Evolutionary conservation across 2,797 vertebrate species (phyloP).

Genomic region (Holocentrus rufus): DNA sequence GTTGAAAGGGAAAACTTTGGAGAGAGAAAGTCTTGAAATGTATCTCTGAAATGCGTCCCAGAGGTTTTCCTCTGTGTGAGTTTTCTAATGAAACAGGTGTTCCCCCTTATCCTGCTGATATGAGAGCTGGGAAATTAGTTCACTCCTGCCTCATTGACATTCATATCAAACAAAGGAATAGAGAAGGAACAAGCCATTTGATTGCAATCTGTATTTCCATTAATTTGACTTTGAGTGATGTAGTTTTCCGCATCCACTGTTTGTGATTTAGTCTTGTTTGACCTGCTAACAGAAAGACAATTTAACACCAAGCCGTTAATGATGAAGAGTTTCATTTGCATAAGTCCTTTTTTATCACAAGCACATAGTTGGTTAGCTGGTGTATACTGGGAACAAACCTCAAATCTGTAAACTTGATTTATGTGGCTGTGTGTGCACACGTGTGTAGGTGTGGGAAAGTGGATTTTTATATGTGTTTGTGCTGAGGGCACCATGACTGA

Average conservation of each 20-base stretch:
- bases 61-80: constrained; percentile 51
- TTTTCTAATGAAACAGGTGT: constrained; percentile 70
- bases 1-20: constrained; percentile 29
- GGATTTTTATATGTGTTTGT: background rate
- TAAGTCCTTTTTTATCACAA: background rate
- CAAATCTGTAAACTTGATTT: background rate
- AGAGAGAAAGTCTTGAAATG: constrained; percentile 40
- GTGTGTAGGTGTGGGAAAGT: too few relatives aligned
- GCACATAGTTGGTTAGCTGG: background rate
- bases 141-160: constrained; percentile 65
- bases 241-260: constrained; percentile 29
- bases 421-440: too few relatives aligned
- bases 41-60: constrained; percentile 52
- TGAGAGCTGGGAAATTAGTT: constrained; percentile 65
- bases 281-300: constrained; percentile 32
- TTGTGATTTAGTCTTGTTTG: constrained; percentile 55
- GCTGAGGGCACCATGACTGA: background rate
- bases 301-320: constrained; percentile 43
- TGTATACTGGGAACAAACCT: constrained; percentile 5
- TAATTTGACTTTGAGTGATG: constrained; percentile 51
- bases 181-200: constrained; percentile 41
- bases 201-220: constrained; percentile 23
- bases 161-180: constrained; percentile 50
- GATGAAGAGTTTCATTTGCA: constrained; percentile 44
- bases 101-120: constrained; percentile 61